phyloP scores from a whole-genome alignment of 2,888 invertebrate genomes.

The Polymixis flavicincta region DNA sequence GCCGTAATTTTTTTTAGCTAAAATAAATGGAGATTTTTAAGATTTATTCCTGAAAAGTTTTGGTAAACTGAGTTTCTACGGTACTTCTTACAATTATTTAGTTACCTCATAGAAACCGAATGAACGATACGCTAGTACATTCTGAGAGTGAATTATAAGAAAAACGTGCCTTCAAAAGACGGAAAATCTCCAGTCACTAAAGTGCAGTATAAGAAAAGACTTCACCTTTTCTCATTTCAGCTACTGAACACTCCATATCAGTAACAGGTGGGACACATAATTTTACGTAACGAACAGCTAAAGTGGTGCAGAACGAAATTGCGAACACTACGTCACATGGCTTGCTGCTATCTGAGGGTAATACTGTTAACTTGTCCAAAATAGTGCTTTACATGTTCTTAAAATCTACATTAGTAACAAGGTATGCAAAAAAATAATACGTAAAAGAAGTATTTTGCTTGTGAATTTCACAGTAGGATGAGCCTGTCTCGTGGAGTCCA shows the following conservation, averaged over 20 bases:
- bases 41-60: neutral
- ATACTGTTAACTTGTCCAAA: no score
- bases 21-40: neutral
- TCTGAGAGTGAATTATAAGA: neutral
- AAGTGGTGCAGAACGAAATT: conserved; percentile 74
- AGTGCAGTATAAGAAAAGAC: conserved; percentile 38
- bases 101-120: no score
- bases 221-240: conserved; percentile 58
- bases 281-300: conserved; percentile 74
- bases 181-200: conserved; percentile 14
- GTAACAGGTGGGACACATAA: conserved; percentile 81
- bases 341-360: conserved; percentile 10
- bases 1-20: no score
- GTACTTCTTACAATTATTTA: neutral
- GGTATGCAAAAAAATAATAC: no score
- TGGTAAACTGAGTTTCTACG: neutral
- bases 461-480: no score
- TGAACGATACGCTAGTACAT: neutral
- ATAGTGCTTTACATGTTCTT: no score
- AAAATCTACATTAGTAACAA: no score
- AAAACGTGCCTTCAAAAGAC: conserved; percentile 4
- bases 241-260: conserved; percentile 76
- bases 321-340: conserved; percentile 78
- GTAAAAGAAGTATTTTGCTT: no score
- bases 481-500: no score